Evolutionary conservation across 2,888 invertebrate genomes (phyloP).

Genomic region (Eupithecia dodoneata): DNA sequence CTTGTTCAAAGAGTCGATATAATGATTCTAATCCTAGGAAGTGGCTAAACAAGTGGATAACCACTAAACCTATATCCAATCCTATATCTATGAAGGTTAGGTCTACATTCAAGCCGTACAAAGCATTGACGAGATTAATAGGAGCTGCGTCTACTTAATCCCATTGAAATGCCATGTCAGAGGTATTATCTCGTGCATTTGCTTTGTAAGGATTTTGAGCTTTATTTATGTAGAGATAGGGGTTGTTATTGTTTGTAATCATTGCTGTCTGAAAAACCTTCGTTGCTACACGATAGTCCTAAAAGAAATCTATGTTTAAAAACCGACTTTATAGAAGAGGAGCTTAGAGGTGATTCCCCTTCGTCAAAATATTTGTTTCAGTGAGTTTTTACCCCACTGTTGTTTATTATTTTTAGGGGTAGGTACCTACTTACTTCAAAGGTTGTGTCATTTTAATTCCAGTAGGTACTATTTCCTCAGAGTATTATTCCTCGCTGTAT

Average conservation of each 20-base stretch:
- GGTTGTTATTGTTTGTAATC: neutral
- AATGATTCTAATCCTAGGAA: neutral
- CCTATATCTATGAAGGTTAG: neutral
- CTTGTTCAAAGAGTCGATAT: too few species aligned
- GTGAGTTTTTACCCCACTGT: too few species aligned
- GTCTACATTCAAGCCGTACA: conserved; percentile 9
- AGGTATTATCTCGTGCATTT: conserved; percentile 2
- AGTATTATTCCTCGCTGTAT: too few species aligned
- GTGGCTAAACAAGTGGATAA: neutral
- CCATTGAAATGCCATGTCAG: conserved; percentile 11
- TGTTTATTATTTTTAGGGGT: too few species aligned
- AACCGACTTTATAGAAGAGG: neutral
- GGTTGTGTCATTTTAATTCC: too few species aligned
- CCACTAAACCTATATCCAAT: neutral
- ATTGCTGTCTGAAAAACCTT: neutral
- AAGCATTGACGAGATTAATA: conserved; percentile 11
- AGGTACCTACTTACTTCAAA: too few species aligned
- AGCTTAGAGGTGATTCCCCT: neutral
- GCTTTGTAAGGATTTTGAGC: neutral
- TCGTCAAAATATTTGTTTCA: neutral
- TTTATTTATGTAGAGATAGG: neutral
- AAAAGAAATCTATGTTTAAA: neutral
- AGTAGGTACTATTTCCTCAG: too few species aligned
- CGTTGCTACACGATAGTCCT: neutral
- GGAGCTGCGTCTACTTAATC: conserved; percentile 3